Evolutionary conservation across 1,140 invertebrate genomes (phyloP), one percentile per base, ranked within the genome.

Genomic region (Polypedilum pembai): DNA sequence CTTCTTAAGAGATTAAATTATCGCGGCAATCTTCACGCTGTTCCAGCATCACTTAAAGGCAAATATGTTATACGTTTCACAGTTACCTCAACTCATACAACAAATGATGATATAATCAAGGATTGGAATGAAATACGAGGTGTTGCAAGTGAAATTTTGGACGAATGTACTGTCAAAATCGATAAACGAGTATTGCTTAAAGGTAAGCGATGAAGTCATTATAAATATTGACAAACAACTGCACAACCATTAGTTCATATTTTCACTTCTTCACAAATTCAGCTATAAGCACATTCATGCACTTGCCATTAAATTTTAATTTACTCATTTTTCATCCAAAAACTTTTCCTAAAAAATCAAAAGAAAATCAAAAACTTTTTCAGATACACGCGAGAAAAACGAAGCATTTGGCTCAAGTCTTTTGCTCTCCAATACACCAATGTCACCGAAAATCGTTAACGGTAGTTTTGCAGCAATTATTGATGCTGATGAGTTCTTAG

Each of bases 371-470:
- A n/a, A 12, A 45, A 15, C 1, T 7, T 18, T 78, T 78, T 18
- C 81, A 91, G 93, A 95, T 80, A 94, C 92, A 5, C 89, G 90
- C 75, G 89, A 92, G 78, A 86, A 88, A 76, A 92, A 91, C 78
- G 91, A 92, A 75, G 89, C 93, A 73, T 98, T 97, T 79, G 95
- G 96, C 8, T 95, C 96, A 15, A 98, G 95, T 81, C 85, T 96
- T 1, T 84, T 99, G 17, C 83, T 99, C 24, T 91, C 96, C 8
- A 98, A 98, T 82, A 94, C 93, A 21, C 96, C 96, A 0, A 95
- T 97, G 90, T 97, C 95, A 24, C 96, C 96, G 0, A 98, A 98
- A 84, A 93, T 99, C 18, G 94, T 98, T 7, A 98, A 98, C 79
- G 96, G 94, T 0, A 97, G 94, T 76, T 98, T 96, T 83, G 95